A percentile compares a stretch with the other conserved stretches of the same genome.
phyloP scores from a whole-genome alignment of 1,140 invertebrate species.

The Eriocheir sinensis region DNA sequence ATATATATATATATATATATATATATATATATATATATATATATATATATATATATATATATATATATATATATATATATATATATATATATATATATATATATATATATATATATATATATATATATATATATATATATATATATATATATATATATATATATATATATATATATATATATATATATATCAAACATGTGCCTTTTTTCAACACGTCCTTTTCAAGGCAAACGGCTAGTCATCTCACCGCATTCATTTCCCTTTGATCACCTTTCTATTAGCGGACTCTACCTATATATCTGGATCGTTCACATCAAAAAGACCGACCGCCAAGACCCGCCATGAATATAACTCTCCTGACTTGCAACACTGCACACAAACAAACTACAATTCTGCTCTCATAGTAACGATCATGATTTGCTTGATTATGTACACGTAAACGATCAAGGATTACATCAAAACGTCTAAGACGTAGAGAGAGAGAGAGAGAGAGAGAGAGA shows the following conservation, averaged over 20 bases:
- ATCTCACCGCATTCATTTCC: no score
- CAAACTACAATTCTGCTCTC: background rate
- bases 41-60: constrained; percentile 26
- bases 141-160: constrained; percentile 48
- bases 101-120: constrained; percentile 44
- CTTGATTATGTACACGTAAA: no score
- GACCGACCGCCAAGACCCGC: background rate
- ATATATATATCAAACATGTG: no score
- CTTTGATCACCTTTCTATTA: background rate
- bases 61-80: constrained; percentile 5
- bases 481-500: constrained; percentile 15
- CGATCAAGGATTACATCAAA: no score
- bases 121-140: constrained; percentile 55
- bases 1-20: constrained; percentile 35
- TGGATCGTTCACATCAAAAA: background rate
- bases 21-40: constrained; percentile 45
- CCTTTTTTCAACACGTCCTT: no score
- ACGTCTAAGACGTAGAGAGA: background rate
- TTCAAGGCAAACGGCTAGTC: background rate
- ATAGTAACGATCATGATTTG: background rate
- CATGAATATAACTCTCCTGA: background rate
- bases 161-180: constrained; percentile 43
- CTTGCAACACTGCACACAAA: background rate
- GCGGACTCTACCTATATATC: background rate
- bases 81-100: constrained; percentile 39